Conservation (phyloP, 2,888 invertebrate genomes). For the Synergus gifuensis region DNA sequence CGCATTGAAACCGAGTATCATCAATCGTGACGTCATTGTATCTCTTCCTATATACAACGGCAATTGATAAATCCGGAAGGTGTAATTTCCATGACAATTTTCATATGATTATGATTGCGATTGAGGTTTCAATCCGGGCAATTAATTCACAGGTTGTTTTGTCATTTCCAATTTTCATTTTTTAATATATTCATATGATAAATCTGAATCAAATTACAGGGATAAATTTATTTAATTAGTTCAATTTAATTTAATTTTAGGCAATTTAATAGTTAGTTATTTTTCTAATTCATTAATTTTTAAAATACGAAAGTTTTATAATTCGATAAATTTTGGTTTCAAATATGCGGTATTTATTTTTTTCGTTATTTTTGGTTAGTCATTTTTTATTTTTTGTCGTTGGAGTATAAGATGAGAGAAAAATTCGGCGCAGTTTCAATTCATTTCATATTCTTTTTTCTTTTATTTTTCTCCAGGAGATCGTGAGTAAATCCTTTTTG, state of each 20-base stretch:
- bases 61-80: slow-evolving; percentile 1
- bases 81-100: slow-evolving; percentile 5
- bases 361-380: no score
- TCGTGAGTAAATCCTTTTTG: neutral
- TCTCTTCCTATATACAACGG: slow-evolving; percentile 41
- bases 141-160: neutral
- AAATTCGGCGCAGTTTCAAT: neutral
- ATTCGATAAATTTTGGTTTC: no score
- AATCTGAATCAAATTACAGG: no score
- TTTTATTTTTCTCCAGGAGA: neutral
- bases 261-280: neutral
- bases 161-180: neutral
- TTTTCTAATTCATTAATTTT: neutral
- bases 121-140: neutral
- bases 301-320: neutral
- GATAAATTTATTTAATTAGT: no score
- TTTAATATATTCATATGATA: no score
- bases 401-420: neutral
- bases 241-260: no score
- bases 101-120: neutral
- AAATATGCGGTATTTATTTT: no score
- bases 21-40: slow-evolving; percentile 57
- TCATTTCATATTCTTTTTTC: neutral
- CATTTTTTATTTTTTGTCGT: no score
- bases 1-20: slow-evolving; percentile 60